Evolutionary conservation across 2,113 vertebrate species (phyloP), one percentile per base, ranked within the genome.

Genomic region (Porphyrio hochstetteri): DNA sequence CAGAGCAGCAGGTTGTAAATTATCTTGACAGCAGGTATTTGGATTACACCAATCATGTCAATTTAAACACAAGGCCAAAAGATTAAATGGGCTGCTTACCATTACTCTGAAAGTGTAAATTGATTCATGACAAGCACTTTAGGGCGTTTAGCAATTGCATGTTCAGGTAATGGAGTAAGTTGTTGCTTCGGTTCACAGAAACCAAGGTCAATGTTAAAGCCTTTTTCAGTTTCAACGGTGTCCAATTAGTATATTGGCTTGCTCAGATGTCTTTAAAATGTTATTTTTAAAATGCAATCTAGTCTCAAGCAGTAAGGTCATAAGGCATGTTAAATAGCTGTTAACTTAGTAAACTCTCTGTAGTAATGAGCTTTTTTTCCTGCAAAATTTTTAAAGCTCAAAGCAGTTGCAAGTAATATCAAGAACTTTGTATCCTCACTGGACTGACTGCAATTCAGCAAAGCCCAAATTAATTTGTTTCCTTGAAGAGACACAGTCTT

Each of bases 381-480:
- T n/a, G 38, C 60, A 64, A 74, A 77, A 70, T 60, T 94, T 85
- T 87, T 91, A 33, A 91, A 86, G 21, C 61, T 92, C 78, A 92
- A 96, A 95, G 82, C 50, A 87, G 64, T 74, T 72, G 1, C 71
- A 96, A 28, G 14, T 59, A 90, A 86, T 38, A 88, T 28, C 19
- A 88, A 65, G 59, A 65, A 50, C 2, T 28, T 90, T 57, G 38
- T 12, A 46, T 65, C 90, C 61, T 88, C 44, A 33, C 52, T 44
- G 65, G 67, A 59, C n/a, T 83, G 40, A 67, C 38, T 52, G 28
- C 40, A 91, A 88, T 67, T 86, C 81, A 93, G 53, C 20, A 48
- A 64, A 68, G 28, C 81, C 44, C 56, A 86, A 52, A 82, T 56
- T 60, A 86, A 89, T 94, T 88, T 82, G 23, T 81, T 94, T 95